Percentiles rank a stretch among this genome's conserved stretches.
These are phyloP conservation scores for Girardia tigrina DNA, from an alignment of 2,888 invertebrate genomes.

Conservation along the genomic window DNA sequence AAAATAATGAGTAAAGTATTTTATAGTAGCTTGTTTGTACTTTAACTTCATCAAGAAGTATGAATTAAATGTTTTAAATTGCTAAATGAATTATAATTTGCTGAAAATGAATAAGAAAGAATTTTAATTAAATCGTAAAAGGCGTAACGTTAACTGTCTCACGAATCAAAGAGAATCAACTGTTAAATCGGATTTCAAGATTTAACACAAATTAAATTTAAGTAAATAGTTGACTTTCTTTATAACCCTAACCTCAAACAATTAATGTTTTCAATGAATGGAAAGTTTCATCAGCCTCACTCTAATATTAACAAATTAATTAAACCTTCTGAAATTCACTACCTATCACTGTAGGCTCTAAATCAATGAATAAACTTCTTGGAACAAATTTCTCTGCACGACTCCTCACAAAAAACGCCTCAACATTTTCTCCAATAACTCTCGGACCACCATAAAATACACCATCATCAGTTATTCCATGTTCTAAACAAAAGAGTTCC, in stretches of 20 bases:
- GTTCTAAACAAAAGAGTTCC: constrained; percentile 27
- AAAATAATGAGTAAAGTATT: too few species aligned
- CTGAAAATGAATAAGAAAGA: too few species aligned
- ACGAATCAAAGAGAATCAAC: too few species aligned
- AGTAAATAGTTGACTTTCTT: too few species aligned
- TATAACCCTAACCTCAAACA: neutral
- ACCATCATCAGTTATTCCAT: constrained; percentile 1
- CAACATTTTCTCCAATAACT: neutral
- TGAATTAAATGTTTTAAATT: too few species aligned
- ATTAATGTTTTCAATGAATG: neutral
- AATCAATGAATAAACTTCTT: neutral
- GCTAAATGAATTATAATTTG: too few species aligned
- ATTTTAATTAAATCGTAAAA: too few species aligned
- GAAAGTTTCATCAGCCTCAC: neutral
- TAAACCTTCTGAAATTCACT: constrained; percentile 23
- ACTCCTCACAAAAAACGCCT: neutral
- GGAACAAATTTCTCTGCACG: neutral
- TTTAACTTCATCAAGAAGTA: too few species aligned
- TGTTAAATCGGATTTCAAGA: too few species aligned
- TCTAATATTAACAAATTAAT: constrained; percentile 1
- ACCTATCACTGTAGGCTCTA: constrained; percentile 18
- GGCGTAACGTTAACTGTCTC: too few species aligned
- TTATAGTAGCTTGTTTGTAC: too few species aligned
- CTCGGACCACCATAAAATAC: neutral
- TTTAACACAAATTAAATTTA: too few species aligned